Percentiles rank a stretch among this genome's conserved stretches.
Conservation (phyloP, 2,797 vertebrate genomes). For the Acridotheres tristis region DNA sequence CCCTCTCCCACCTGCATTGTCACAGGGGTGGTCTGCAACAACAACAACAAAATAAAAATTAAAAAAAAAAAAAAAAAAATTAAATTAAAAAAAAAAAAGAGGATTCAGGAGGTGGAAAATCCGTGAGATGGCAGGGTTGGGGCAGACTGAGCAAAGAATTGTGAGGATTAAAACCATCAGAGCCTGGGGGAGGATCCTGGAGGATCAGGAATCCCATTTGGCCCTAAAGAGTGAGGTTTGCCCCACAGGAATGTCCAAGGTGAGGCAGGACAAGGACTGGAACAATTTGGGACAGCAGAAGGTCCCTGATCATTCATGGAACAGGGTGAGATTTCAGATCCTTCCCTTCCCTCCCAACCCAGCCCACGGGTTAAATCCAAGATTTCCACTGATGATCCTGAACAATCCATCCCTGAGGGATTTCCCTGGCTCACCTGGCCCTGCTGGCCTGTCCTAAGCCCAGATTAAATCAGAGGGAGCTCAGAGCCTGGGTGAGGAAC, state of each 20-base stretch:
- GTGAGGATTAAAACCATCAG: not conserved
- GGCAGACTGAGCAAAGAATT: not conserved
- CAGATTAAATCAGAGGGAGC: not conserved
- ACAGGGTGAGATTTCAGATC: not conserved
- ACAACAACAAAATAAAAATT: not conserved
- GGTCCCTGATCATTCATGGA: no score
- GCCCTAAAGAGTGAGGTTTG: accelerated
- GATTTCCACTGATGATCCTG: accelerated
- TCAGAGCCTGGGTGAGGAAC: not conserved
- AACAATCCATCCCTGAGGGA: not conserved
- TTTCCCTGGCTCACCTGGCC: constrained; percentile 85
- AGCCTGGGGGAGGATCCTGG: not conserved
- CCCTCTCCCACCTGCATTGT: constrained; percentile 98
- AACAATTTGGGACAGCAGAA: accelerated
- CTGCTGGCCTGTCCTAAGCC: constrained; percentile 57
- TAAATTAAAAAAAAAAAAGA: not conserved
- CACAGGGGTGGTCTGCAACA: constrained; percentile 90
- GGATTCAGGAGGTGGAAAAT: not conserved
- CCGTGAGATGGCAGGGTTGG: accelerated
- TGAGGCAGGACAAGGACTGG: not conserved
- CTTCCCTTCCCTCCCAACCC: not conserved
- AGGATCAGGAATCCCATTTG: not conserved
- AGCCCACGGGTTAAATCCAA: not conserved
- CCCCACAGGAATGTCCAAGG: not conserved
- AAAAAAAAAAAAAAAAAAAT: not conserved